Evolutionary conservation across 2,113 vertebrate species (phyloP), one percentile per base, ranked within the genome.

Genomic region (Coptodon rendalli): DNA sequence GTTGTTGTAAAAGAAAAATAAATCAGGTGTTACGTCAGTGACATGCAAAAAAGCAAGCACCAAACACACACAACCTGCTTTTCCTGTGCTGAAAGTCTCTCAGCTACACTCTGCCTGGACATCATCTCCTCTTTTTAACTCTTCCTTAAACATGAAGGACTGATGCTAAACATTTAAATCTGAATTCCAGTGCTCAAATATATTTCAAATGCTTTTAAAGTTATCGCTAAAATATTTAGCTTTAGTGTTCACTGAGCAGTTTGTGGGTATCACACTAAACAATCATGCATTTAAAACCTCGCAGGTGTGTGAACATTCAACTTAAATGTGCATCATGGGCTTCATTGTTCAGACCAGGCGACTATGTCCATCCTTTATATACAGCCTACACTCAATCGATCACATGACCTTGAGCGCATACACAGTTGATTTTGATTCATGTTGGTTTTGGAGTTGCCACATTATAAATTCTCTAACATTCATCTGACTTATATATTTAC

Each of bases 161-260:
- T 5, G 0, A 16, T 22, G 1, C 0, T 43, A 43, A 4, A 43
- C n/a, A 71, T 43, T 40, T 40, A 6, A 68, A 40, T 68, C 19
- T 68, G 31, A 36, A 7, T 36, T 66, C 0, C 0, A 68, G 2
- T 1, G 0, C 34, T 38, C 38, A 0, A 0, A 40, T 24, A 4
- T 6, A 24, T 71, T 71, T 71, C 7, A 71, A 34, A 71, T 43
- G n/a, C 2, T 43, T 71, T 43, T 14, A 16, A 71, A 24, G 5
- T 24, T 43, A 2, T 43, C n/a, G 5, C 1, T 0, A 14, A 24
- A 71, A 43, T 43, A 24, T 4, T 71, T 40, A 43, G 36, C 66
- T 14, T 71, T 0, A 71, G 38, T 24, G 9, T n/a, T 66, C 61
- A 66, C 61, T 38, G 6, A 66, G 34, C 17, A 22, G 1, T 22